A percentile compares a stretch with the other conserved stretches of the same genome.
phyloP scores from a whole-genome alignment of 2,113 vertebrate genomes.

The Microcebus ravelobensis region DNA sequence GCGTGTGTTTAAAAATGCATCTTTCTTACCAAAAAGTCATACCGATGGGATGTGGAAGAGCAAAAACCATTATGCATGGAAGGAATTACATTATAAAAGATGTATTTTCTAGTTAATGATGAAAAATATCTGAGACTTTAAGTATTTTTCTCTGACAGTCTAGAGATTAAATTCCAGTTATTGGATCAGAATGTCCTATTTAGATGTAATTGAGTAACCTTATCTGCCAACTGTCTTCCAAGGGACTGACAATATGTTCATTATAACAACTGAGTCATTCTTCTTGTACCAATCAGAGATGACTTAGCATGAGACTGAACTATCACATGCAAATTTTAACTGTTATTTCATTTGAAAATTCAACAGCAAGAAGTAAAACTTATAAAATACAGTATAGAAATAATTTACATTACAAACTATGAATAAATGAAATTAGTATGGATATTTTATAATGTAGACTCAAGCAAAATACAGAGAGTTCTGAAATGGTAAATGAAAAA shows the following conservation, averaged over 20 bases:
- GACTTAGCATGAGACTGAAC: not conserved
- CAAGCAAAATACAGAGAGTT: not conserved
- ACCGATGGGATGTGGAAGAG: not conserved
- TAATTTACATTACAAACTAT: not conserved
- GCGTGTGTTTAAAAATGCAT: not conserved
- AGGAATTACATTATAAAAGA: not conserved
- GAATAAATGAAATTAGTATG: not conserved
- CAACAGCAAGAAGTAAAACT: not conserved
- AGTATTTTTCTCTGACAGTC: not conserved
- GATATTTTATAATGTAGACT: not conserved
- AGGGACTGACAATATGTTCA: not conserved
- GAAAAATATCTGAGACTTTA: not conserved
- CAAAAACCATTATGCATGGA: not conserved
- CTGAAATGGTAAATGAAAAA: not conserved
- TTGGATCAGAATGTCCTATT: not conserved
- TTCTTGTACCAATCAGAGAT: not conserved
- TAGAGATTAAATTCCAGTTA: not conserved
- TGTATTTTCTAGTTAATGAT: not conserved
- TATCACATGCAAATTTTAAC: not conserved
- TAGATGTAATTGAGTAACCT: not conserved
- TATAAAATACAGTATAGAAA: not conserved
- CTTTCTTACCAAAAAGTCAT: not conserved
- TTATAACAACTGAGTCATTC: not conserved
- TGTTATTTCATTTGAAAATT: conserved; percentile 12
- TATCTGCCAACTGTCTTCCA: not conserved